Evolutionary conservation across 2,888 invertebrate genomes (phyloP), one percentile per base, ranked within the genome.

Genomic region (Gryllus longicercus): DNA sequence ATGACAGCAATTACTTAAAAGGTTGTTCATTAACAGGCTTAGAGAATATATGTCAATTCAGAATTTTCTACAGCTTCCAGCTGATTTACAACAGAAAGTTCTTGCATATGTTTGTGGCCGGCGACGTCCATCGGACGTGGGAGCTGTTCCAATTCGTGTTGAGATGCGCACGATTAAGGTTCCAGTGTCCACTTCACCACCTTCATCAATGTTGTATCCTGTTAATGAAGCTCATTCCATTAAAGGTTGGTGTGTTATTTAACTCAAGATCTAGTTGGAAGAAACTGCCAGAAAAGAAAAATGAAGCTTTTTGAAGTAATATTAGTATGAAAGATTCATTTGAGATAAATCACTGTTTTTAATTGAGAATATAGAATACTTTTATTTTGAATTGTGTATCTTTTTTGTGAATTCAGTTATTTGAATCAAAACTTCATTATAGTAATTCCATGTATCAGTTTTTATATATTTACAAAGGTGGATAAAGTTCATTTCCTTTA

Each of bases 31-130:
- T 10, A 76, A 76, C 10, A 18, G 16, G 38, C 0, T 76, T 2
- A 76, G 23, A 76, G 4, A 2, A 11, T 23, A 74, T 74, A 74
- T 38, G 38, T 38, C 5, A 8, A 38, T 38, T 38, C 1, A 1
- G 38, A 8, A 38, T 38, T 38, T 38, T 11, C 80, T 75, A 80
- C 88, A 97, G 97, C 91, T 98, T 85, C 96, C 98, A 80, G 90
- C 93, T 74, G 97, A 97, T 87, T 93, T 97, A 63, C 98, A 98
- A 89, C 93, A 95, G 77, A 93, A 97, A 87, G 96, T 97, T 2
- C 92, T 93, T 51, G 92, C 92, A 51, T 95, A 95, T 85, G 91
- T 93, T 80, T 91, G 91, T 85, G 91, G 91, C 77, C 93, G 93
- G 86, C 86, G 88, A 79, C 84, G 85, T 81, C 80, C 84, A 2